Percentiles rank a stretch among this genome's conserved stretches.
Conservation (phyloP, 2,888 invertebrate genomes). For the Eristalis pertinax region DNA sequence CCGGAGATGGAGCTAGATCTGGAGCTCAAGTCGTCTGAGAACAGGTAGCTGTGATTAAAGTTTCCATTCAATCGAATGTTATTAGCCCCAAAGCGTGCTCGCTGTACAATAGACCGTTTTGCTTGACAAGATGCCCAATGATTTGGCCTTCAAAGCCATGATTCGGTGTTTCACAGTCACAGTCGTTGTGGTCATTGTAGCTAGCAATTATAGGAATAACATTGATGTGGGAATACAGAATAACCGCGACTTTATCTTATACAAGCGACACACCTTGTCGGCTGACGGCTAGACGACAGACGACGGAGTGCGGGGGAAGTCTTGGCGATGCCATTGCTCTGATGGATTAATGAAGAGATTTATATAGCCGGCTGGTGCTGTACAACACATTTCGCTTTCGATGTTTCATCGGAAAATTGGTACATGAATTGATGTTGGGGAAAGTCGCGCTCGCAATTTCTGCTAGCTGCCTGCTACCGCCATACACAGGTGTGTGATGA, state of each 20-base stretch:
- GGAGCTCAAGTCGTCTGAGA: constrained; percentile 6
- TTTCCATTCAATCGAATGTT: constrained; percentile 31
- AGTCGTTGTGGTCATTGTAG: background rate
- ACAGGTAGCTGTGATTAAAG: constrained; percentile 55
- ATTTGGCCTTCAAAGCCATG: constrained; percentile 22
- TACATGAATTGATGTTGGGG: constrained; percentile 72
- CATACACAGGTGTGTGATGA: constrained; percentile 60
- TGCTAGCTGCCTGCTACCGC: constrained; percentile 2
- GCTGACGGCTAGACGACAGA: background rate
- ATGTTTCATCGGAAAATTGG: constrained; percentile 71
- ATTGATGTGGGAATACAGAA: constrained; percentile 27
- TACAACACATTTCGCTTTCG: constrained; percentile 67
- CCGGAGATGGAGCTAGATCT: background rate
- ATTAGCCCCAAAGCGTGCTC: constrained; percentile 45
- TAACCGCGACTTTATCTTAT: constrained; percentile 20
- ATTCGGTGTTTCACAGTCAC: background rate
- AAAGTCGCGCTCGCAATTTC: constrained; percentile 66
- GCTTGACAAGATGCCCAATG: constrained; percentile 27
- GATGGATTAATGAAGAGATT: constrained; percentile 66
- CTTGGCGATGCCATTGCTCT: constrained; percentile 31
- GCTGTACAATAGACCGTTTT: constrained; percentile 36
- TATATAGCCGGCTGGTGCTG: constrained; percentile 32
- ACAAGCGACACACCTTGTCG: constrained; percentile 35
- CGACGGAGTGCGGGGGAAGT: constrained; percentile 18
- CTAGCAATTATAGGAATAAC: constrained; percentile 15